Percentiles rank a stretch among this genome's conserved stretches.
phyloP scores from a whole-genome alignment of 1,140 invertebrate species.

The Pseudomyrmex dendroicus region DNA sequence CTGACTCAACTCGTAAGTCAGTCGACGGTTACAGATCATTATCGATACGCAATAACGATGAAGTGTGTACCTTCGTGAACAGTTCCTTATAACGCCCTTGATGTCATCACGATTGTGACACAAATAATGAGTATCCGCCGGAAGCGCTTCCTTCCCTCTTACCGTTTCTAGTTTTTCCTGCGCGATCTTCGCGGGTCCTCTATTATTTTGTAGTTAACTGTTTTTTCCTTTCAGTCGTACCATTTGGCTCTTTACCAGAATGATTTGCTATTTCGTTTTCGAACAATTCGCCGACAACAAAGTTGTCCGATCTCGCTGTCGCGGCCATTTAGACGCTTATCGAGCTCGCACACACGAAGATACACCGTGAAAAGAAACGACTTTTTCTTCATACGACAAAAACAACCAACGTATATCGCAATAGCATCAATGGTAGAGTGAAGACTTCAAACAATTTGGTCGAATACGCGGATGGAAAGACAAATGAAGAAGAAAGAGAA shows the following conservation, averaged over 20 bases:
- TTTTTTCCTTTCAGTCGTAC: conserved; percentile 67
- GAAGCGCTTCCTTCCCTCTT: conserved; percentile 75
- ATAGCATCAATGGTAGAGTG: no score
- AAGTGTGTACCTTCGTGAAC: conserved; percentile 21
- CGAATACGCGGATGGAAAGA: conserved; percentile 38
- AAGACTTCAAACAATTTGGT: conserved; percentile 64
- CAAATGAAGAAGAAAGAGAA: neutral
- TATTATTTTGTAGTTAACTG: conserved; percentile 79
- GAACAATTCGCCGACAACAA: conserved; percentile 19
- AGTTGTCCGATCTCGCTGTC: neutral
- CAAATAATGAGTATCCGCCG: conserved; percentile 84
- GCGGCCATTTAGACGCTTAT: conserved; percentile 45
- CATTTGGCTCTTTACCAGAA: conserved; percentile 67
- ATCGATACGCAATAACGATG: conserved; percentile 51
- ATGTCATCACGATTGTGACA: conserved; percentile 83
- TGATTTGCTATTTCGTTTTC: conserved; percentile 76
- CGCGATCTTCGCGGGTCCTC: conserved; percentile 34
- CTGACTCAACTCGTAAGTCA: conserved; percentile 5
- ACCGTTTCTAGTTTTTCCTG: conserved; percentile 29
- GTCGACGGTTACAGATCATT: conserved; percentile 52
- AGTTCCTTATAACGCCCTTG: conserved; percentile 75
- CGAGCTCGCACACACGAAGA: conserved; percentile 2
- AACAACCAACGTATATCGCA: no score
- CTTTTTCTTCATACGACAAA: no score
- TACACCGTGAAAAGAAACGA: conserved; percentile 7